Base-by-base conservation (phyloP, 2,888 invertebrate species). In the Selenia dentaria region DNA sequence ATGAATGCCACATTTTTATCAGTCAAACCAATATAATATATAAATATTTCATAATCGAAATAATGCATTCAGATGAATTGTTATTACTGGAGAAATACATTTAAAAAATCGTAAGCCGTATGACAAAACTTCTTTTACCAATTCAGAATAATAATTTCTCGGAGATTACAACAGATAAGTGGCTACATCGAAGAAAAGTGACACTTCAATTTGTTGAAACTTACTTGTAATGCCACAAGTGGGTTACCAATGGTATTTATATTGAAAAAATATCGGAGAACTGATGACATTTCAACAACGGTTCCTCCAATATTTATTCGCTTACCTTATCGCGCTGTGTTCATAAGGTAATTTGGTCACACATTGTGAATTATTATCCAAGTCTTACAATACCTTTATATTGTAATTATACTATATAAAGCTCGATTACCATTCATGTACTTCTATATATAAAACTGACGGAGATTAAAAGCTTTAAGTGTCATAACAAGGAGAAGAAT, bases 281-380 rank as follows among this genome's bases (percentile, higher is more conserved):
- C 78, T 74, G 77, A 83, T 84, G 76, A 71, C 56, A 68, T 75
- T 73, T 75, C 79, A 77, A 75, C 81, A 82, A 74, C 76, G 57
- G 68, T 73, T 78, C 72, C 77, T 79, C 76, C 74, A 70, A 79
- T 79, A 75, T 74, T 75, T 69, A 64, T 67, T 61, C 53, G 37
- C 53, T 57, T 54, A 60, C 59, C 56, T 68, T 57, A 58, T 70
- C 62, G 58, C 59, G 60, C 64, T 63, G 51, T 59, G 35, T 57
- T 57, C 57, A 52, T 55, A 6, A 33, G 37, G 33, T 33, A 34
- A 48, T 56, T 65, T 62, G 58, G 62, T 64, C 66, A 66, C 62
- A 52, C 57, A 54, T 52, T 67, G 67, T 75, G 68, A 72, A 68
- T 70, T 66, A 70, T 56, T 55, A 58, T 42, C 16, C 16, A 16